Percentiles rank a stretch among this genome's conserved stretches.
Evolutionary conservation across 2,113 vertebrate genomes (phyloP).

Genomic region (Ailuropoda melanoleuca): DNA sequence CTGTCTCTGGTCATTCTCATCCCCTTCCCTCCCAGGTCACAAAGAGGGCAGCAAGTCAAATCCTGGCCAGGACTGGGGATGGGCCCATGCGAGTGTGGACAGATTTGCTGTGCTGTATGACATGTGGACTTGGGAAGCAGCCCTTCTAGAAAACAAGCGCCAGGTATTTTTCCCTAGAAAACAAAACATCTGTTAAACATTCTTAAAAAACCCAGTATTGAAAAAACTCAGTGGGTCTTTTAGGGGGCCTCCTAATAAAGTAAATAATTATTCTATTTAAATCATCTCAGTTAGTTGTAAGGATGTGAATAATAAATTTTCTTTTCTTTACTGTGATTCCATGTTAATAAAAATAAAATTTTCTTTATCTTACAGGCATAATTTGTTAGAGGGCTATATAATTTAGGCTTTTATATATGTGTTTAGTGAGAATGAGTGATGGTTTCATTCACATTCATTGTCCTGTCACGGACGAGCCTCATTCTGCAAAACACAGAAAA

Average conservation of each 20-base stretch:
- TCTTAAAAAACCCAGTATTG: neutral
- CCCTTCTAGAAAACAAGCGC: constrained; percentile 84
- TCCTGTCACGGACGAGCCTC: neutral
- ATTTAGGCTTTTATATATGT: neutral
- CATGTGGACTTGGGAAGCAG: constrained; percentile 86
- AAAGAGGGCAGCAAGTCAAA: constrained; percentile 4
- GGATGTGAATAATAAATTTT: neutral
- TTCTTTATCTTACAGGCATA: neutral
- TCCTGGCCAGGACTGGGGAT: constrained; percentile 46
- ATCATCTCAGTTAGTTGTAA: neutral
- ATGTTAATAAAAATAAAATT: neutral
- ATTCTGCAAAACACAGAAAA: neutral
- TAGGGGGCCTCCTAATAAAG: neutral
- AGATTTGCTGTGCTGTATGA: constrained; percentile 83
- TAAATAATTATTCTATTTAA: neutral
- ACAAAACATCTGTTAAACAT: constrained; percentile 38
- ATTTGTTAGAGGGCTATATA: neutral
- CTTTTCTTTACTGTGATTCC: neutral
- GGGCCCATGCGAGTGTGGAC: constrained; percentile 79
- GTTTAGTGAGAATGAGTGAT: neutral
- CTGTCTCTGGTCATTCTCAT: neutral
- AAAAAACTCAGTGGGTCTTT: neutral
- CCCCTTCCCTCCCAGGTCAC: constrained; percentile 34
- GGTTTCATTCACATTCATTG: neutral
- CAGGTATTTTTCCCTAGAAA: constrained; percentile 79